phyloP scores from a whole-genome alignment of 2,113 vertebrate genomes.

The Lota lota region DNA sequence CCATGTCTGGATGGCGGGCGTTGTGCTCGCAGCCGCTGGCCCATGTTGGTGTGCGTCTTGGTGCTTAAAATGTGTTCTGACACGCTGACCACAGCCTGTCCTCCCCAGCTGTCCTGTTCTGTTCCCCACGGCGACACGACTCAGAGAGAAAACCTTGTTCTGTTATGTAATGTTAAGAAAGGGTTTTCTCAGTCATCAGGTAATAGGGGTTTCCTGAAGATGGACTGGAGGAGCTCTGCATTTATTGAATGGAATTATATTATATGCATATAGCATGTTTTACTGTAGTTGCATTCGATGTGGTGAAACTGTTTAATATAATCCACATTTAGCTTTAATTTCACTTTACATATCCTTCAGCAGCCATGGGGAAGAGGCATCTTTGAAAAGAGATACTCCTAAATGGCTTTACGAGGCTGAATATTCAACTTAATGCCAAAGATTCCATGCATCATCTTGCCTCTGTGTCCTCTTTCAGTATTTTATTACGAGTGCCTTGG shows the following conservation, averaged over 20 bases:
- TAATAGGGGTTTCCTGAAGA: conserved; percentile 9
- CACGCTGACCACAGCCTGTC: conserved; percentile 20
- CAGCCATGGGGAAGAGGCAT: conserved; percentile 5
- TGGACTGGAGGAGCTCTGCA: conserved; percentile 13
- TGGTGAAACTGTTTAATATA: conserved; percentile 17
- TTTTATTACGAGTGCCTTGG: too few relatives aligned
- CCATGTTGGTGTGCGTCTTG: conserved; percentile 16
- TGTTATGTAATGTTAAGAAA: conserved; percentile 28
- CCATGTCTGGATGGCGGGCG: conserved; percentile 22
- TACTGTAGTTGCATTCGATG: conserved; percentile 7
- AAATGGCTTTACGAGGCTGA: conserved; percentile 10
- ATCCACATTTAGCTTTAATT: conserved; percentile 17
- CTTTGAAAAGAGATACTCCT: conserved; percentile 8
- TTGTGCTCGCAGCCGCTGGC: conserved; percentile 24
- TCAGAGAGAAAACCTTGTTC: conserved; percentile 27
- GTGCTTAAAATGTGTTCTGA: conserved; percentile 35
- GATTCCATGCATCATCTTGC: neutral
- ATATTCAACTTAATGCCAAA: too few relatives aligned
- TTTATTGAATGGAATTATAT: conserved; percentile 19
- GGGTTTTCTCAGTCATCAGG: conserved; percentile 22
- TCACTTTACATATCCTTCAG: conserved; percentile 4
- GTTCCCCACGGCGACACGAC: neutral
- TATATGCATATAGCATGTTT: conserved; percentile 6
- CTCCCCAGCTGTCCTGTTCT: conserved; percentile 2
- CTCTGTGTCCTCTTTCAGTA: neutral